Conservation (phyloP, 1,140 invertebrate genomes). For the Drosophila novamexicana region DNA sequence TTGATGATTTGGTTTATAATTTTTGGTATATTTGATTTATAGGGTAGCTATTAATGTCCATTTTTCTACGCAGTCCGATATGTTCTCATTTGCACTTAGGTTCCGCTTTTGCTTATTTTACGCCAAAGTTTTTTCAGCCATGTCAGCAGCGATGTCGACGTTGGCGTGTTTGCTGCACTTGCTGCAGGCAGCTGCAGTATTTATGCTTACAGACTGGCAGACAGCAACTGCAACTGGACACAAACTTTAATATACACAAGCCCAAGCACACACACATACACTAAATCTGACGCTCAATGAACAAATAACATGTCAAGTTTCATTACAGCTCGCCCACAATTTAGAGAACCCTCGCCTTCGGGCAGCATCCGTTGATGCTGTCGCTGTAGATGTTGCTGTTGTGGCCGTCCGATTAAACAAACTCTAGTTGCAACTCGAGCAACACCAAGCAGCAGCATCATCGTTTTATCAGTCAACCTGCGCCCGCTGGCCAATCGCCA, state of each 20-base stretch:
- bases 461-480: constrained; percentile 76
- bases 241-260: constrained; percentile 13
- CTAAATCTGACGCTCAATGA: constrained; percentile 57
- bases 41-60: no score
- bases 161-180: constrained; percentile 25
- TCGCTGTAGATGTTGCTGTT: constrained; percentile 12
- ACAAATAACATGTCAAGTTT: constrained; percentile 84
- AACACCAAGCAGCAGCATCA: constrained; percentile 41
- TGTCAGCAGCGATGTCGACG: constrained; percentile 32
- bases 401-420: constrained; percentile 51
- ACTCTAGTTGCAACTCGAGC: constrained; percentile 30
- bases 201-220: constrained; percentile 42
- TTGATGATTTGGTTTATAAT: no score
- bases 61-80: background rate
- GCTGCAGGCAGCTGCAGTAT: constrained; percentile 46
- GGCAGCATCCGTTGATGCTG: constrained; percentile 30
- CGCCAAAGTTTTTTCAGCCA: constrained; percentile 21
- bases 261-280: background rate
- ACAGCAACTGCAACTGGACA: constrained; percentile 14
- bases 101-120: constrained; percentile 3
- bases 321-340: constrained; percentile 70
- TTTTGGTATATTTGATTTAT: background rate
- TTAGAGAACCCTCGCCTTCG: constrained; percentile 46
- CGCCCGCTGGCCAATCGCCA: constrained; percentile 46
- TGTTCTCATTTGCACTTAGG: constrained; percentile 7